A percentile compares a stretch with the other conserved stretches of the same genome.
phyloP scores from a whole-genome alignment of 2,113 vertebrate species.

The Podarcis cretensis region DNA sequence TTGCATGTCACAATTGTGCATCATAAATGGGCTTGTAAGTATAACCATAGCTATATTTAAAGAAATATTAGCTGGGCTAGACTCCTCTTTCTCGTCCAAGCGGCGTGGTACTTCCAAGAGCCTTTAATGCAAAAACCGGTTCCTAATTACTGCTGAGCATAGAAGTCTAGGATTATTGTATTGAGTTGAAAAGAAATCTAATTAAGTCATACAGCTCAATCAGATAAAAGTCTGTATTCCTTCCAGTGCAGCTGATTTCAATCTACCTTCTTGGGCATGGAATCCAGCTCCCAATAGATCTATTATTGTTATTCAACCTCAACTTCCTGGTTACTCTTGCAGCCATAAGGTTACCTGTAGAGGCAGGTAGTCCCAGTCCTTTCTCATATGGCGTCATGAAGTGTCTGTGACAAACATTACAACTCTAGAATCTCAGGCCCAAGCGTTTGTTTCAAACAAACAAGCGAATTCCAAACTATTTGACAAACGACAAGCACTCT shows the following conservation, averaged over 20 bases:
- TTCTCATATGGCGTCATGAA: neutral
- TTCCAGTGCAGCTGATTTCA: conserved; percentile 35
- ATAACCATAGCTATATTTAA: conserved; percentile 65
- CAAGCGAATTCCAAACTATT: neutral
- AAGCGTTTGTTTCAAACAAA: neutral
- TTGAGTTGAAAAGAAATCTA: neutral
- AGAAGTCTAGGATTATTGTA: neutral
- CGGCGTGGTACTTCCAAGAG: conserved; percentile 52
- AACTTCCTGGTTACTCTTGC: neutral
- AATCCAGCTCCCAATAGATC: neutral
- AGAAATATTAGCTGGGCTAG: conserved; percentile 53
- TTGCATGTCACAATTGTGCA: neutral
- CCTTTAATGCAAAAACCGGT: conserved; percentile 43
- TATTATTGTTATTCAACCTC: neutral
- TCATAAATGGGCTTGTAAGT: conserved; percentile 60
- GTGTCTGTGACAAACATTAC: conserved; percentile 12
- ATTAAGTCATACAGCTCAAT: conserved; percentile 17
- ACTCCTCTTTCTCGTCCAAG: conserved; percentile 37
- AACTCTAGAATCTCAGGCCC: neutral
- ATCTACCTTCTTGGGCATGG: neutral
- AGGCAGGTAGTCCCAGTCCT: conserved; percentile 1
- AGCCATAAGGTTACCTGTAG: neutral
- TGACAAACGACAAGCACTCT: neutral
- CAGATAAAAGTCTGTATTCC: conserved; percentile 19
- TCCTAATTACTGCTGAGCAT: conserved; percentile 40